These are phyloP conservation scores for Eurosta solidaginis DNA, from an alignment of 1,140 invertebrate genomes.

Conservation along the genomic window DNA sequence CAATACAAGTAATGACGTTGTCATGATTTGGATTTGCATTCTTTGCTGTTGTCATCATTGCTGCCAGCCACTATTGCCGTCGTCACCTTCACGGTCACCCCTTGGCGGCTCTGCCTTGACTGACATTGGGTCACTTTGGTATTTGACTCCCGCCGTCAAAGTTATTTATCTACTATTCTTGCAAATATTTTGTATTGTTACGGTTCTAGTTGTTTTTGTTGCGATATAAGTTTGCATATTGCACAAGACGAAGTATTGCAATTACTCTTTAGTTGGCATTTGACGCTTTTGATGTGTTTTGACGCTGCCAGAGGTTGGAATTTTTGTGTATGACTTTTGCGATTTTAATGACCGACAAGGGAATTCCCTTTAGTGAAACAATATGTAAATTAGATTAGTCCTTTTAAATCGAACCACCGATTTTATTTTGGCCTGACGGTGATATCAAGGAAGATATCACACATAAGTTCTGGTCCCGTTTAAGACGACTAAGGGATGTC, in stretches of 20 bases:
- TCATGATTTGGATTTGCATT: conserved; percentile 15
- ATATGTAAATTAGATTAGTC: no score
- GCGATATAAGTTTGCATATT: not conserved
- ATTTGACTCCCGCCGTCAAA: conserved; percentile 9
- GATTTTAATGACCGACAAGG: not conserved
- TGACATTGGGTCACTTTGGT: conserved; percentile 15
- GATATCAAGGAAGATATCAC: no score
- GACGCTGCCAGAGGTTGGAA: not conserved
- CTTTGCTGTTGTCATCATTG: not conserved
- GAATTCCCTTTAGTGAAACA: not conserved
- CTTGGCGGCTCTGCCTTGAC: conserved; percentile 7
- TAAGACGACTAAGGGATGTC: no score
- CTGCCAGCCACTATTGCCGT: not conserved
- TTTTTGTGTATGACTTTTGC: not conserved
- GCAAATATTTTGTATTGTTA: not conserved
- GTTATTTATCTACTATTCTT: not conserved
- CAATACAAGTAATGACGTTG: not conserved
- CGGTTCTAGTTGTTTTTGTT: no score
- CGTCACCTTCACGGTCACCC: not conserved
- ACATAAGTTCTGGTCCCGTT: no score
- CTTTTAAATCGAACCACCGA: no score
- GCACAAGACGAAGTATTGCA: not conserved
- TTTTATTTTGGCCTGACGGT: no score
- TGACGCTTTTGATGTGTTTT: not conserved
- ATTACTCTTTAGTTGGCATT: not conserved